Evolutionary conservation across 2,888 invertebrate genomes (phyloP).

Genomic region (Acrocyrtus sp.): DNA sequence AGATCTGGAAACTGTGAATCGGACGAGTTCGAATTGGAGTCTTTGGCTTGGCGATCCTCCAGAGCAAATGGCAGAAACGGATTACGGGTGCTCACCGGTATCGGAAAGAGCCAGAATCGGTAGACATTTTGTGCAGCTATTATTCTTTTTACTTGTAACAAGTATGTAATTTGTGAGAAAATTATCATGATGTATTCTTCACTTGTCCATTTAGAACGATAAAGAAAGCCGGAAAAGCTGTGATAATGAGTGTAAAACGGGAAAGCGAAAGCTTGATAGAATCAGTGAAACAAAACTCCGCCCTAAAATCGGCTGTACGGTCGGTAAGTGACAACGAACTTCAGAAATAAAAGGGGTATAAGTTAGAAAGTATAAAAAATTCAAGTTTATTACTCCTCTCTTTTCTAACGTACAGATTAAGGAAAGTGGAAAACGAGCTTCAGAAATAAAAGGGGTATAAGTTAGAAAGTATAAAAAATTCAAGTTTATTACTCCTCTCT

Average conservation of each 20-base stretch:
- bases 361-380: too few relatives aligned
- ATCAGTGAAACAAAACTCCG: conserved; percentile 62
- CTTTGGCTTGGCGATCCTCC: conserved; percentile 67
- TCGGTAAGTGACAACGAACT: conserved; percentile 59
- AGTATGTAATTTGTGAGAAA: not conserved
- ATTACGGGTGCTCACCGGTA: conserved; percentile 53
- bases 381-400: not conserved
- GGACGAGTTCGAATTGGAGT: conserved; percentile 95
- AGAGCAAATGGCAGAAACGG: conserved; percentile 60
- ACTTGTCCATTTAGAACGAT: conserved; percentile 52
- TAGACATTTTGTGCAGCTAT: too few relatives aligned
- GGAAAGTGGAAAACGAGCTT: conserved; percentile 78
- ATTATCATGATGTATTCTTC: too few relatives aligned
- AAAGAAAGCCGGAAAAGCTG: conserved; percentile 63
- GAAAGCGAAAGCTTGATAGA: conserved; percentile 62
- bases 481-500: not conserved
- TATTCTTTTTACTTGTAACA: not conserved
- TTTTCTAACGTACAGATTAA: conserved; percentile 72
- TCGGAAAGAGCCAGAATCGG: conserved; percentile 61
- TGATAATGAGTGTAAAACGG: conserved; percentile 62
- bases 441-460: too few relatives aligned
- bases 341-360: too few relatives aligned
- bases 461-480: too few relatives aligned
- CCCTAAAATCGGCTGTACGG: conserved; percentile 61
- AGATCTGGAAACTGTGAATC: conserved; percentile 93